Evolutionary conservation across 2,113 vertebrate species (phyloP), one percentile per base, ranked within the genome.

Genomic region (Sinocyclocheilus anshuiensis): DNA sequence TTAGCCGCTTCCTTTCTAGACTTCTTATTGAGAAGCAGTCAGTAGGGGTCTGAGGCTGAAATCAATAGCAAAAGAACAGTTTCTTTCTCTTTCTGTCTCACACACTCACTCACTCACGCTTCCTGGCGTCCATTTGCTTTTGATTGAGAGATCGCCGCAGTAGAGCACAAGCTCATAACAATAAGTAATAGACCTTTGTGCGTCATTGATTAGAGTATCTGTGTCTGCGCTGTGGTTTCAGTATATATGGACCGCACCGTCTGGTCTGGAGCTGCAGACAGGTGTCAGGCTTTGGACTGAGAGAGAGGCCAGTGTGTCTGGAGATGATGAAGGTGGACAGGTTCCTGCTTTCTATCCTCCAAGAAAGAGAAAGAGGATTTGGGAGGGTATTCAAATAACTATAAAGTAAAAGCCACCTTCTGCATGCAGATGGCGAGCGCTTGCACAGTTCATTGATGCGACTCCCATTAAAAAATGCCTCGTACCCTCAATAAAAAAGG

Each of bases 401-500:
- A 76, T 76, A 10, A 48, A 65, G 59, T 87, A 85, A 84, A 90
- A 87, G 90, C 18, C 80, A 90, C 88, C 87, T 87, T 83, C 90
- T 81, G 90, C 91, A 93, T 93, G 92, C 91, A 94, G 92, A 94
- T 93, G 89, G 91, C 13, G 92, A 92, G 91, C 88, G 91, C 91
- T 92, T 93, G 91, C 92, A 92, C 92, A 94, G 93, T 94, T 93
- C 93, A 94, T 93, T 94, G 93, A 94, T 93, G 94, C 91, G 89
- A 91, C 93, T 94, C 93, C 93, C 93, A 94, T 94, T 95, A 95
- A 95, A 94, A 42, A 94, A 94, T 93, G 91, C 92, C 92, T 94
- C 92, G 92, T 93, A 93, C 91, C 93, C 94, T 94, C 93, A 94
- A 94, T 95, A 94, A 94, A 95, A 77, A 95, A 93, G 94, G 93